Evolutionary conservation across 2,888 invertebrate species (phyloP).

Genomic region (Cantharis nigra): DNA sequence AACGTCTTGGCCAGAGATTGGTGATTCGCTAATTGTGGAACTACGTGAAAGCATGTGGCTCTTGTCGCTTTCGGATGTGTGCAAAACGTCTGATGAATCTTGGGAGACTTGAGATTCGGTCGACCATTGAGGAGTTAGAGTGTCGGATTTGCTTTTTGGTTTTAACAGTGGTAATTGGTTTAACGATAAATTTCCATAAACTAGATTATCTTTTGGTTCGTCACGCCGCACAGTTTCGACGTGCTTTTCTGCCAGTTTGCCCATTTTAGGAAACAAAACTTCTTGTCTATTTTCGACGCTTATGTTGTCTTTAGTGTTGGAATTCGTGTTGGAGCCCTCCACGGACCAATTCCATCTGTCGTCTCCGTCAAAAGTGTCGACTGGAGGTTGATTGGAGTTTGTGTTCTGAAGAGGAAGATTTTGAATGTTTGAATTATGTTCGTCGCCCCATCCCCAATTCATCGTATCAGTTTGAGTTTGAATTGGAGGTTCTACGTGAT

Average conservation of each 20-base stretch:
- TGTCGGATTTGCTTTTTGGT: constrained; percentile 46
- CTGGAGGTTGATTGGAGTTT: constrained; percentile 37
- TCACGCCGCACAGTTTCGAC: neutral
- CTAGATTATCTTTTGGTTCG: constrained; percentile 5
- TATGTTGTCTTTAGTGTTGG: constrained; percentile 34
- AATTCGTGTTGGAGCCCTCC: constrained; percentile 54
- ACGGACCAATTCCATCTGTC: constrained; percentile 68
- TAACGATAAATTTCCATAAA: constrained; percentile 9
- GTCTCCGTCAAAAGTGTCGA: constrained; percentile 61
- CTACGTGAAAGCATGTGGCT: constrained; percentile 64
- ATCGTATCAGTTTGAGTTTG: constrained; percentile 50
- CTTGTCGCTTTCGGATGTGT: constrained; percentile 66
- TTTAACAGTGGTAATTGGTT: constrained; percentile 12
- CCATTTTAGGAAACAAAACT: constrained; percentile 57
- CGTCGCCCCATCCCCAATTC: constrained; percentile 69
- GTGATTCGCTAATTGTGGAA: constrained; percentile 54
- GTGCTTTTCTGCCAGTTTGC: constrained; percentile 40
- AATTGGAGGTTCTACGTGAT: constrained; percentile 48
- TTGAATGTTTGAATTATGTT: constrained; percentile 52
- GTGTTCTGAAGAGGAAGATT: constrained; percentile 32
- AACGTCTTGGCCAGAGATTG: constrained; percentile 38
- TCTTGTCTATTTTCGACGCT: constrained; percentile 48
- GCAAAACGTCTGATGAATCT: constrained; percentile 66
- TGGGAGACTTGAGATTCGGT: constrained; percentile 69
- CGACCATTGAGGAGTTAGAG: constrained; percentile 65